Percentiles rank a stretch among this genome's conserved stretches.
These are phyloP conservation scores for Sebastes miniatus DNA, from an alignment of 2,797 vertebrate genomes.

Conservation along the genomic window DNA sequence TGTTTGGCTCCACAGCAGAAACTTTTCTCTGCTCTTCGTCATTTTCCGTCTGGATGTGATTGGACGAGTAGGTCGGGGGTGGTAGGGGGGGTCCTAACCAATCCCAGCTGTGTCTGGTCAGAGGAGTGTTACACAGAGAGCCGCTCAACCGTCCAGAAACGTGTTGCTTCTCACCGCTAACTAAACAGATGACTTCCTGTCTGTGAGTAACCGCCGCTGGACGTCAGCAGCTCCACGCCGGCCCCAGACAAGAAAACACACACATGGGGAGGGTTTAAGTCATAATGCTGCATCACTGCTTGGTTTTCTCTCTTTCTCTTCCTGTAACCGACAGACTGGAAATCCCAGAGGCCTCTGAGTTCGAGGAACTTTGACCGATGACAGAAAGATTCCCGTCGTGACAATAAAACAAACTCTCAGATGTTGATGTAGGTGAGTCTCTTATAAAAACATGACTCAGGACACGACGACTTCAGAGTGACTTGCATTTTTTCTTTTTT, in stretches of 20 bases:
- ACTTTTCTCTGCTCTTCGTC: not conserved
- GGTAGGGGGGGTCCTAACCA: not conserved
- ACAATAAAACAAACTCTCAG: not conserved
- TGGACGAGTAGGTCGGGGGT: not conserved
- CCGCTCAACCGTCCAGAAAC: not conserved
- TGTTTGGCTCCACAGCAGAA: not conserved
- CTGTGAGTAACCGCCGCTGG: constrained; percentile 7
- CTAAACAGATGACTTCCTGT: not conserved
- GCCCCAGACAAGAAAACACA: not conserved
- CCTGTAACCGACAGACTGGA: constrained; percentile 2
- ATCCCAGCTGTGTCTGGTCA: not conserved
- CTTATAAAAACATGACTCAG: not conserved
- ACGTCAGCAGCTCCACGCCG: constrained; percentile 1
- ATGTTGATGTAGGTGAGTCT: not conserved
- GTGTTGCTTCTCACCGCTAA: not conserved
- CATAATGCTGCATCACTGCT: not conserved
- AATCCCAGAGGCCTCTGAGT: not conserved
- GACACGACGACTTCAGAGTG: not conserved
- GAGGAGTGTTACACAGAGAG: not conserved
- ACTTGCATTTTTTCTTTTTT: not conserved
- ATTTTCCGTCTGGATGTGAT: constrained; percentile 6
- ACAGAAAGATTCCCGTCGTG: not conserved
- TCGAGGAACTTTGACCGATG: not conserved
- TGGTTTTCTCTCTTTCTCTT: not conserved
- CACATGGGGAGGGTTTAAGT: not conserved